A percentile compares a stretch with the other conserved stretches of the same genome.
These are phyloP conservation scores for Arrhopalites spinosus DNA, from an alignment of 2,888 invertebrate genomes.

Conservation along the genomic window DNA sequence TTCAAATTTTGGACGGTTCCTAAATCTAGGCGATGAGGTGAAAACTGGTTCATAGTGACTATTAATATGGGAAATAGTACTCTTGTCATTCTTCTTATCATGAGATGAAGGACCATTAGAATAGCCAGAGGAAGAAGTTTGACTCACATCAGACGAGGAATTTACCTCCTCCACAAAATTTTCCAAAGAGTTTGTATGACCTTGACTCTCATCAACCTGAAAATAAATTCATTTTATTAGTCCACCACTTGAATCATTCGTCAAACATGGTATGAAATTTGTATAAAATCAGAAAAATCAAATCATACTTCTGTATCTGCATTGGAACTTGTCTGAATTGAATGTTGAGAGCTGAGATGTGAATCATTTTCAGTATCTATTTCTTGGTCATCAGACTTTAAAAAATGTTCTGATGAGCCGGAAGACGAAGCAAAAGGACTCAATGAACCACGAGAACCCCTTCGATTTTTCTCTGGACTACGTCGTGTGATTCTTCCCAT, in stretches of 20 bases:
- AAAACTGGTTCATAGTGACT: constrained; percentile 50
- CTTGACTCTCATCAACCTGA: not conserved
- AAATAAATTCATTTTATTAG: too few species aligned
- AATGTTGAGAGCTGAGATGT: constrained; percentile 11
- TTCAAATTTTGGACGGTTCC: constrained; percentile 49
- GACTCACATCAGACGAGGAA: constrained; percentile 44
- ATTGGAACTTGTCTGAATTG: constrained; percentile 1
- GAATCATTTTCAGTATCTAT: not conserved
- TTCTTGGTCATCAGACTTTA: constrained; percentile 29
- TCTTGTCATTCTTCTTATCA: not conserved
- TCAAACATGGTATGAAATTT: too few species aligned
- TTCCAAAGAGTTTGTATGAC: not conserved
- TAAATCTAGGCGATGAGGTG: constrained; percentile 47
- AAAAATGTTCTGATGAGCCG: constrained; percentile 40
- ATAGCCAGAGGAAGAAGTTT: constrained; percentile 41
- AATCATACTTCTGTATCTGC: too few species aligned
- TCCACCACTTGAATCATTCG: too few species aligned
- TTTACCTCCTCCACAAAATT: not conserved
- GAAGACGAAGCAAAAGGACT: constrained; percentile 48
- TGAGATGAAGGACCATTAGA: constrained; percentile 21
- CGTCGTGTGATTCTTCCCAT: constrained; percentile 72
- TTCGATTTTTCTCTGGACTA: constrained; percentile 67
- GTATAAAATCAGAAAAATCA: too few species aligned
- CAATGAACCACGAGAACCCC: constrained; percentile 57
- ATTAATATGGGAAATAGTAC: not conserved